Evolutionary conservation across 2,113 vertebrate genomes (phyloP).

Genomic region (Furnarius figulus): DNA sequence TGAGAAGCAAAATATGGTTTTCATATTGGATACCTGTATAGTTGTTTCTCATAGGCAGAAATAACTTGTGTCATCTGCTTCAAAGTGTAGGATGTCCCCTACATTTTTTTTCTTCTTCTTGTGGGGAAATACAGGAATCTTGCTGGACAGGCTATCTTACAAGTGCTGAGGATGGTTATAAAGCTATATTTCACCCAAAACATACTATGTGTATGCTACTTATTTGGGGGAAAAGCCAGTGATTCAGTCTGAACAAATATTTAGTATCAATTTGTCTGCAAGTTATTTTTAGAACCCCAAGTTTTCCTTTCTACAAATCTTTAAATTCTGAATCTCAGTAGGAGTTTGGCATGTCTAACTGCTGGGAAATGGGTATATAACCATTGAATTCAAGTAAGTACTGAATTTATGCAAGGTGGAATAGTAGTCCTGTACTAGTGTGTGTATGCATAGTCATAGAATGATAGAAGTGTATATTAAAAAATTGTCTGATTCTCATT

Average conservation of each 20-base stretch:
- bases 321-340: background rate
- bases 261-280: background rate
- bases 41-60: background rate
- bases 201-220: background rate
- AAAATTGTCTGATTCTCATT: background rate
- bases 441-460: background rate
- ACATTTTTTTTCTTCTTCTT: fast-evolving
- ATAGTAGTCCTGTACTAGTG: background rate
- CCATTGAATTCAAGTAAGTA: background rate
- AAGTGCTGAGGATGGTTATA: background rate
- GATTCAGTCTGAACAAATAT: background rate
- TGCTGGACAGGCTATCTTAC: background rate
- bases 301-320: background rate
- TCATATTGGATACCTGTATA: background rate
- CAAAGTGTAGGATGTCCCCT: background rate
- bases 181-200: background rate
- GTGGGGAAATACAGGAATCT: background rate
- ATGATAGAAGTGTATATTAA: background rate
- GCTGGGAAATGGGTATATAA: background rate
- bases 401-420: background rate
- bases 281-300: background rate
- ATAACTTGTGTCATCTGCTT: background rate
- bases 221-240: background rate
- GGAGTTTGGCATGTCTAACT: background rate
- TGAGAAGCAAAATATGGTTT: background rate